A percentile compares a stretch with the other conserved stretches of the same genome.
These are phyloP conservation scores for Aphodius granarius DNA, from an alignment of 2,888 invertebrate genomes.

Conservation along the genomic window DNA sequence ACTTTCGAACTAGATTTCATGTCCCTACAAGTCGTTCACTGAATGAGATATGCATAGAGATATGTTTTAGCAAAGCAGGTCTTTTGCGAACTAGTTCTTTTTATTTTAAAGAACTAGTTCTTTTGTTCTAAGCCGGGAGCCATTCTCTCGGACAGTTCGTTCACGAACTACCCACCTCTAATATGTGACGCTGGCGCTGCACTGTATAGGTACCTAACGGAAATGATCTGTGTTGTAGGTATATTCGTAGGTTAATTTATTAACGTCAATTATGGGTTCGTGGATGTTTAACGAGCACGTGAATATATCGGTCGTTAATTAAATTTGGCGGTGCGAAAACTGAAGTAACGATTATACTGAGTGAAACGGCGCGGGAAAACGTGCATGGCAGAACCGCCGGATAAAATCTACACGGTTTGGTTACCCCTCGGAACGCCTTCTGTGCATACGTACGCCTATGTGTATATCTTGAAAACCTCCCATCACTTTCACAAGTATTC, in stretches of 20 bases:
- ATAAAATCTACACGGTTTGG: constrained; percentile 6
- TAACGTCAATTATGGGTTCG: background rate
- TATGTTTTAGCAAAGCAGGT: too few relatives aligned
- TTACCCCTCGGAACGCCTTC: background rate
- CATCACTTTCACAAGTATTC: background rate
- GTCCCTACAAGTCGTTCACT: too few relatives aligned
- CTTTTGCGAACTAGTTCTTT: too few relatives aligned
- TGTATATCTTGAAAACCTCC: background rate
- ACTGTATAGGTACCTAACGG: too few relatives aligned
- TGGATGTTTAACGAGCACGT: constrained; percentile 19
- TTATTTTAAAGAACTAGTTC: too few relatives aligned
- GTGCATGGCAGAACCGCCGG: constrained; percentile 25
- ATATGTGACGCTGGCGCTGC: too few relatives aligned
- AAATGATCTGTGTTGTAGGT: too few relatives aligned
- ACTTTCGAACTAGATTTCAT: too few relatives aligned
- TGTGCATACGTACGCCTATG: background rate
- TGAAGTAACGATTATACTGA: constrained; percentile 24
- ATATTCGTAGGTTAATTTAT: background rate
- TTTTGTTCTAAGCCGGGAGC: too few relatives aligned
- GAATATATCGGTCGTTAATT: constrained; percentile 24
- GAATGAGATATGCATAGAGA: too few relatives aligned
- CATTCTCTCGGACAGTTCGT: too few relatives aligned
- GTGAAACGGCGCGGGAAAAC: constrained; percentile 23
- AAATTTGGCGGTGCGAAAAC: constrained; percentile 27
- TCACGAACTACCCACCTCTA: too few relatives aligned